Conservation (phyloP, 2,113 vertebrate species). For the Strix aluco region DNA sequence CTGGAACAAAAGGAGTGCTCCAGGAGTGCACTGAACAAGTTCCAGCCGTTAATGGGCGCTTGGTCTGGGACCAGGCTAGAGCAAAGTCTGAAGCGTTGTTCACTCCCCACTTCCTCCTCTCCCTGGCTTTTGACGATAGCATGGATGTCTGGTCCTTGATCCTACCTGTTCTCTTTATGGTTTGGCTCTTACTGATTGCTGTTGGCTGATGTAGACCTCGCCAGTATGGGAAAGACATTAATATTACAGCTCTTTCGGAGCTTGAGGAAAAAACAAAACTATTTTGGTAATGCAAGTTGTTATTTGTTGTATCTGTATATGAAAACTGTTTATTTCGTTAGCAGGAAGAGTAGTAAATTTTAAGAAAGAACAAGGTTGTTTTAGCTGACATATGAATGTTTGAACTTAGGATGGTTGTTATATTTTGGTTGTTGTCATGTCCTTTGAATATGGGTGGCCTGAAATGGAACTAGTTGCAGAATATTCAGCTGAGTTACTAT, state of each 20-base stretch:
- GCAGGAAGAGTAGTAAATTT: neutral
- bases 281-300: neutral
- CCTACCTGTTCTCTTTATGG: neutral
- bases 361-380: neutral
- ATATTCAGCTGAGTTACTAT: neutral
- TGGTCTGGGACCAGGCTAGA: neutral
- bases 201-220: neutral
- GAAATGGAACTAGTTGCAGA: neutral
- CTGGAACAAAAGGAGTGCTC: neutral
- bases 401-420: neutral
- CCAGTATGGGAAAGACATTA: neutral
- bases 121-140: fast-evolving
- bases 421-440: neutral
- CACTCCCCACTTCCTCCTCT: neutral
- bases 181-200: neutral
- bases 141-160: fast-evolving
- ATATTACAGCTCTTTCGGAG: neutral
- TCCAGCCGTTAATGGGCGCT: fast-evolving
- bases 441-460: neutral
- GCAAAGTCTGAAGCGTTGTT: neutral
- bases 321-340: neutral
- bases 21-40: neutral
- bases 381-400: neutral
- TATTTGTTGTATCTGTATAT: neutral
- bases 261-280: neutral